Conservation (phyloP, 2,888 invertebrate genomes). For the Ophonus ardosiacus region DNA sequence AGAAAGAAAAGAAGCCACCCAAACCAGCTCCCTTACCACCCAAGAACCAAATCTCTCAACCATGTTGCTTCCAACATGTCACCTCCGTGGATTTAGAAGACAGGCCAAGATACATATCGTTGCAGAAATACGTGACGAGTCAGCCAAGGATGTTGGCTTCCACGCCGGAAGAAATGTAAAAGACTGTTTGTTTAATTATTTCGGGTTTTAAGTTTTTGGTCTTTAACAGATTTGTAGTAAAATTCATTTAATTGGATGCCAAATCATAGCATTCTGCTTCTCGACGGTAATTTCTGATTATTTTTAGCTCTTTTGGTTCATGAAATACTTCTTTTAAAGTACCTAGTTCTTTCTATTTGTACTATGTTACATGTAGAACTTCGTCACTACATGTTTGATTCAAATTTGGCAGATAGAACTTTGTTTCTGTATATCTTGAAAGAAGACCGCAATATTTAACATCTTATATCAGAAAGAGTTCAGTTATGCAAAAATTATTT, state of each 20-base stretch:
- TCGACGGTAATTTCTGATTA: too few species aligned
- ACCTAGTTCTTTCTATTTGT: too few species aligned
- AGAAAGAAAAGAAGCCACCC: constrained; percentile 77
- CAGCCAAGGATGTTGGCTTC: constrained; percentile 64
- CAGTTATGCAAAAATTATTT: too few species aligned
- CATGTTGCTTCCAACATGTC: constrained; percentile 91
- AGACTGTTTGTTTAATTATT: constrained; percentile 20
- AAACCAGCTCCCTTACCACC: constrained; percentile 82
- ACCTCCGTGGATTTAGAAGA: constrained; percentile 86
- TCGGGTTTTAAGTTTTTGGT: neutral
- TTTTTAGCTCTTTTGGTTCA: too few species aligned
- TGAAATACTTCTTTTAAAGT: too few species aligned
- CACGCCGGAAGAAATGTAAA: constrained; percentile 64
- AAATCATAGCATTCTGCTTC: too few species aligned
- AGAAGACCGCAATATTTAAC: too few species aligned
- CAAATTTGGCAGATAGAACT: too few species aligned
- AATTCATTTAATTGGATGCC: neutral
- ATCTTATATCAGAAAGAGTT: too few species aligned
- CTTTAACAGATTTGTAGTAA: neutral
- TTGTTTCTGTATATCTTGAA: too few species aligned
- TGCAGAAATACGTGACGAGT: constrained; percentile 81
- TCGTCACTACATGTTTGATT: too few species aligned
- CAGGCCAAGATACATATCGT: constrained; percentile 81
- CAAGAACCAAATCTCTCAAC: constrained; percentile 89
- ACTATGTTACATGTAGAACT: too few species aligned